Percentiles rank a stretch among this genome's conserved stretches.
Conservation (phyloP, 2,797 vertebrate genomes). For the Clarias laeviceps region DNA sequence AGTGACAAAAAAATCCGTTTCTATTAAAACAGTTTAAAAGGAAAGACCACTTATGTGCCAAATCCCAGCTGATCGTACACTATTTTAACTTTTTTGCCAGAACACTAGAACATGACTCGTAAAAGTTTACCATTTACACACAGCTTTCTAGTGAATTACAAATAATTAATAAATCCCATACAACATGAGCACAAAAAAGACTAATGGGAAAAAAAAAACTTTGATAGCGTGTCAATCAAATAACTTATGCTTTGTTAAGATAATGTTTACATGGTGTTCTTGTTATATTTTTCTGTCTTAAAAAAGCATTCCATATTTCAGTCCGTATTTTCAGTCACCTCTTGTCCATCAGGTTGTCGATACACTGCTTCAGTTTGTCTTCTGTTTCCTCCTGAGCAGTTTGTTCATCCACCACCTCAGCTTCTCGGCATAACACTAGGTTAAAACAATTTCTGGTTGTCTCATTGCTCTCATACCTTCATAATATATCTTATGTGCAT, state of each 20-base stretch:
- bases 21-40: neutral
- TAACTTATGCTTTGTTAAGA: neutral
- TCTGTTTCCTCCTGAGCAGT: conserved; percentile 87
- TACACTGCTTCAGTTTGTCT: conserved; percentile 90
- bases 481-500: neutral
- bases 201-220: neutral
- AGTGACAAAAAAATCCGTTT: neutral
- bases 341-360: conserved; percentile 89
- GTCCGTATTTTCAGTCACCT: conserved; percentile 70
- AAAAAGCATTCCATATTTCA: neutral
- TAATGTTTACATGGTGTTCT: too few species aligned
- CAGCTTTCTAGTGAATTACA: neutral
- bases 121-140: neutral
- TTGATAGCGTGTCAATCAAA: neutral
- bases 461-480: neutral
- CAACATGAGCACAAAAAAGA: neutral
- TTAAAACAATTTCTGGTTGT: neutral
- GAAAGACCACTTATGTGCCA: too few species aligned
- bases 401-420: conserved; percentile 81
- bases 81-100: neutral
- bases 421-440: conserved; percentile 61
- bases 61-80: neutral
- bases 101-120: neutral
- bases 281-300: neutral
- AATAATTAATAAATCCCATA: neutral